Evolutionary conservation across 2,113 vertebrate species (phyloP), one percentile per base, ranked within the genome.

Genomic region (Corydoras maculifer): DNA sequence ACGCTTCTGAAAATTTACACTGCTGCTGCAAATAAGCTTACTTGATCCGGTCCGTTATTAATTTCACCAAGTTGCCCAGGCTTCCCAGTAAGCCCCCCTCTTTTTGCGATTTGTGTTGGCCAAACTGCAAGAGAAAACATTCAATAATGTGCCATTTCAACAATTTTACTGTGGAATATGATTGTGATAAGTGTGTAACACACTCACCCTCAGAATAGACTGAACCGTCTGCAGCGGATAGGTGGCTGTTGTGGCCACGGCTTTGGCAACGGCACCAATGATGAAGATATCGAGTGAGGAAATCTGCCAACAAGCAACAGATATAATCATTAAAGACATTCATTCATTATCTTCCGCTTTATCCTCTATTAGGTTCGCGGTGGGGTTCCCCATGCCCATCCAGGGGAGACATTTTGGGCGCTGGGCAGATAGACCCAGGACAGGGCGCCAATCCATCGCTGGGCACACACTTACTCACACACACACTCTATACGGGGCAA

Each of bases 161-260:
- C 18, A 25, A 25, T 25, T 25, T 25, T 25, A 25, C 18, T 25
- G 18, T 25, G 18, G 18, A 25, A 25, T 25, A 1, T 25, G 18
- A 25, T 25, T 25, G 18, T 25, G 18, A 25, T 4, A 43, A 43
- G 35, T 43, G 35, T 1, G 35, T 43, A 43, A 43, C 35, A 43
- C 2, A 2, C 15, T 74, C 85, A 92, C 91, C 87, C 91, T 88
- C 50, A 92, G 83, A 59, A 91, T 87, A 61, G 91, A 86, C 81
- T 92, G 91, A 43, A 92, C 78, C 1, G 87, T 92, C 84, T 91
- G 90, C 18, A 92, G 84, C 25, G 91, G 91, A 78, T 90, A 92
- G 0, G 91, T 91, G 0, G 73, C 86, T 0, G 89, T 87, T 11
- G 90, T 89, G 18, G 91, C 91, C 0, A 91, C 66, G 59, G 89